Evolutionary conservation across 2,113 vertebrate species (phyloP), one percentile per base, ranked within the genome.

Genomic region (Tricholaema leucomelas): DNA sequence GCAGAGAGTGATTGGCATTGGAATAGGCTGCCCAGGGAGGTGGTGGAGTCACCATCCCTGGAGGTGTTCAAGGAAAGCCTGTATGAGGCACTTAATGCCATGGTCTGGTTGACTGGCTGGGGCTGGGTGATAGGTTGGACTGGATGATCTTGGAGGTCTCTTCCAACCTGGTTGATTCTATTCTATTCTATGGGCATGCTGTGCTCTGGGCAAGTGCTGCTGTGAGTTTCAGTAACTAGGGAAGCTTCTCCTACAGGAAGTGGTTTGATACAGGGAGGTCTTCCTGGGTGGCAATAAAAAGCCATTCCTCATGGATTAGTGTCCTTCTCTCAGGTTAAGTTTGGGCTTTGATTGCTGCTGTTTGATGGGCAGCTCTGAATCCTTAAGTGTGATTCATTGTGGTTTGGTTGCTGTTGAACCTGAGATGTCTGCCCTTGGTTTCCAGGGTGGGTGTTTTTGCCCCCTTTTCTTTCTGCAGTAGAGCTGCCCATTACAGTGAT

Each of bases 161-260:
- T n/a, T n/a, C n/a, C n/a, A n/a, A n/a, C n/a, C n/a, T n/a, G n/a
- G n/a, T n/a, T n/a, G n/a, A n/a, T n/a, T n/a, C n/a, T n/a, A n/a
- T n/a, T n/a, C n/a, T 7, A 0, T 23, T 30, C 44, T 14, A 8
- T 3, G 3, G 40, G 35, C 24, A 1, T 2, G 31, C 52, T 63
- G 66, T 28, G 55, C 42, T 28, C 58, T 15, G 35, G 38, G 48
- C 55, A 36, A 11, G 56, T 10, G 40, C 80, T 58, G 44, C 56
- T 6, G 4, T 18, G 61, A 30, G 24, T 50, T 38, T 70, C 4
- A 4, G 70, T 33, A 56, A n/a, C 6, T 61, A 15, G 54, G 65
- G 44, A 12, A 89, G 56, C 23, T 67, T 17, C 73, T 87, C 6
- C 0, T 19, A 23, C 16, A 50, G 18, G 21, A 44, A 55, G 28